Percentiles rank a stretch among this genome's conserved stretches.
Conservation (phyloP, 1,140 invertebrate species). For the Dreissena polymorpha region DNA sequence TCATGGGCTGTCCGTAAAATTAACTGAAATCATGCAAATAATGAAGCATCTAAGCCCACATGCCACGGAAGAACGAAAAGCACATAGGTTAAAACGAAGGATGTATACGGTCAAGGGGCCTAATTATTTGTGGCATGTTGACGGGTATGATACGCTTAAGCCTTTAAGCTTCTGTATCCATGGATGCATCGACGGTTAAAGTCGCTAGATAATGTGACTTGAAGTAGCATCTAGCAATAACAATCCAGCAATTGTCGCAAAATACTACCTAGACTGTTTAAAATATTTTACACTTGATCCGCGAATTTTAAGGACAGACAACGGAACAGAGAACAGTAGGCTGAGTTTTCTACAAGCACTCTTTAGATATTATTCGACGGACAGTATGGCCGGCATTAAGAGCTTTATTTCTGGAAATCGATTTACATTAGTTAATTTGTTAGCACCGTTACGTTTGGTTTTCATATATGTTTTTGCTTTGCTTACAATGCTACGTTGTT, state of each 20-base stretch:
- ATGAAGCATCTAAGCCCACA: slow-evolving; percentile 23
- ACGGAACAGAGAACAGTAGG: slow-evolving; percentile 53
- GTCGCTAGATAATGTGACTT: slow-evolving; percentile 70
- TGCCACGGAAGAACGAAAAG: no score
- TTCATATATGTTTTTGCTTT: no score
- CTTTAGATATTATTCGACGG: slow-evolving; percentile 14
- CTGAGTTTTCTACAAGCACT: slow-evolving; percentile 34
- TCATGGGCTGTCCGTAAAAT: neutral
- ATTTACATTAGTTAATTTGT: no score
- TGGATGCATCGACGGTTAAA: slow-evolving; percentile 73
- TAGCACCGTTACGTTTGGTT: no score
- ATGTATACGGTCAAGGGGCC: no score
- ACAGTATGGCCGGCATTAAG: slow-evolving; percentile 28
- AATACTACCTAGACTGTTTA: slow-evolving; percentile 60
- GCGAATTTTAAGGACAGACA: slow-evolving; percentile 39
- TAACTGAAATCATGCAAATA: neutral
- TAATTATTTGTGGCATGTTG: slow-evolving; percentile 72
- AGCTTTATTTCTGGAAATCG: slow-evolving; percentile 47
- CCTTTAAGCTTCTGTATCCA: slow-evolving; percentile 72
- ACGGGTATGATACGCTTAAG: slow-evolving; percentile 74
- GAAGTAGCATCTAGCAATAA: no score
- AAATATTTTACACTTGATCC: neutral
- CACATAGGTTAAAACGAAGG: no score
- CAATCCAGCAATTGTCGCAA: no score
- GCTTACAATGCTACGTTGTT: no score